A percentile compares a stretch with the other conserved stretches of the same genome.
phyloP scores from a whole-genome alignment of 1,140 invertebrate species.

The Thalassaphorura encarpata region DNA sequence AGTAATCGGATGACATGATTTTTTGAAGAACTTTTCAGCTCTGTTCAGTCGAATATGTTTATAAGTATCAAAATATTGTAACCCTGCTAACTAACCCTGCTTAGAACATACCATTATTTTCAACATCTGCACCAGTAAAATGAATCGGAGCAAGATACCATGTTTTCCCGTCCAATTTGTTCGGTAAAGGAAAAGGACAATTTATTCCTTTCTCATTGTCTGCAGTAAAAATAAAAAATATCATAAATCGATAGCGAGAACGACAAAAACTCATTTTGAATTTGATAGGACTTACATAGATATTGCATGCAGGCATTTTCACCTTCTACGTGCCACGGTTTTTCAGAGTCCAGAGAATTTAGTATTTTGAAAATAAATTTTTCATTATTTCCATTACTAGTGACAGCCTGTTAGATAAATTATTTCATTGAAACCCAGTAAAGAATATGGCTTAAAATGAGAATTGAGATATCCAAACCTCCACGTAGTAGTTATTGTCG shows the following conservation, averaged over 20 bases:
- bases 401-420: conserved; percentile 34
- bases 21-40: conserved; percentile 13
- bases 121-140: background rate
- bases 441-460: too few species aligned
- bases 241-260: too few species aligned
- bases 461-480: too few species aligned
- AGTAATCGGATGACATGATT: conserved; percentile 58
- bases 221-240: too few species aligned
- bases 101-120: conserved; percentile 13
- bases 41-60: too few species aligned
- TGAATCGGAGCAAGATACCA: too few species aligned
- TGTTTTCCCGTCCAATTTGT: conserved; percentile 48
- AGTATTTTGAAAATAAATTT: conserved; percentile 67
- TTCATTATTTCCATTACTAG: conserved; percentile 40
- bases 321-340: conserved; percentile 52
- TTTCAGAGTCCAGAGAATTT: conserved; percentile 65
- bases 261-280: too few species aligned
- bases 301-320: conserved; percentile 59
- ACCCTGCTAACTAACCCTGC: background rate
- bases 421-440: too few species aligned
- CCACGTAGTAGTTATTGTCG: conserved; percentile 61
- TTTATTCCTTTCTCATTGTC: conserved; percentile 46
- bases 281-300: conserved; percentile 43
- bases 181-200: conserved; percentile 57
- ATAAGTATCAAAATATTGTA: too few species aligned